A percentile compares a stretch with the other conserved stretches of the same genome.
Evolutionary conservation across 2,113 vertebrate species (phyloP).

Genomic region (Numida meleagris): DNA sequence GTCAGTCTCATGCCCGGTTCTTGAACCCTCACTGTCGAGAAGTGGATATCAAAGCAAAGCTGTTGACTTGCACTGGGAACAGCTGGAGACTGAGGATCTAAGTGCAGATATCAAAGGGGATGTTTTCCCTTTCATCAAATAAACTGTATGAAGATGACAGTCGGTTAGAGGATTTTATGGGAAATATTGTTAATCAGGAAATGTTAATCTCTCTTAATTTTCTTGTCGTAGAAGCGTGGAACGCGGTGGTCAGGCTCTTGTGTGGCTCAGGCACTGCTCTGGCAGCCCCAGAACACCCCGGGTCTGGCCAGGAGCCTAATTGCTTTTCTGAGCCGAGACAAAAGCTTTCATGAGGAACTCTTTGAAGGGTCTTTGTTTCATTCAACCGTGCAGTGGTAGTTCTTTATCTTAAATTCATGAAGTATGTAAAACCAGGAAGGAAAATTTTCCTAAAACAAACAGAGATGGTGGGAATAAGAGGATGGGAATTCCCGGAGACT

Average conservation of each 20-base stretch:
- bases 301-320: slow-evolving; percentile 8
- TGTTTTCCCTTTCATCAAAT: neutral
- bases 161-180: slow-evolving; percentile 6
- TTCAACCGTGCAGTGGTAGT: neutral
- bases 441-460: slow-evolving; percentile 10
- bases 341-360: slow-evolving; percentile 26
- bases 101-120: neutral
- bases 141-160: neutral
- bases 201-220: slow-evolving; percentile 23
- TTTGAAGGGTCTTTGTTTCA: slow-evolving; percentile 48
- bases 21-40: neutral
- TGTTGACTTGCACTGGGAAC: neutral
- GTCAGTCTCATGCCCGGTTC: neutral
- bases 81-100: neutral
- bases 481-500: neutral
- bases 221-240: neutral
- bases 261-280: fast-evolving
- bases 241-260: neutral
- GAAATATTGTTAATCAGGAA: slow-evolving; percentile 20
- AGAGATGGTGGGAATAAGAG: neutral
- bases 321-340: slow-evolving; percentile 35
- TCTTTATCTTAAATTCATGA: slow-evolving; percentile 22
- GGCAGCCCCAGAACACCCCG: neutral
- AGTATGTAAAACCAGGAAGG: neutral
- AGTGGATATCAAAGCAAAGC: neutral